Evolutionary conservation across 1,140 invertebrate genomes (phyloP).

Genomic region (Drosophila funebris): DNA sequence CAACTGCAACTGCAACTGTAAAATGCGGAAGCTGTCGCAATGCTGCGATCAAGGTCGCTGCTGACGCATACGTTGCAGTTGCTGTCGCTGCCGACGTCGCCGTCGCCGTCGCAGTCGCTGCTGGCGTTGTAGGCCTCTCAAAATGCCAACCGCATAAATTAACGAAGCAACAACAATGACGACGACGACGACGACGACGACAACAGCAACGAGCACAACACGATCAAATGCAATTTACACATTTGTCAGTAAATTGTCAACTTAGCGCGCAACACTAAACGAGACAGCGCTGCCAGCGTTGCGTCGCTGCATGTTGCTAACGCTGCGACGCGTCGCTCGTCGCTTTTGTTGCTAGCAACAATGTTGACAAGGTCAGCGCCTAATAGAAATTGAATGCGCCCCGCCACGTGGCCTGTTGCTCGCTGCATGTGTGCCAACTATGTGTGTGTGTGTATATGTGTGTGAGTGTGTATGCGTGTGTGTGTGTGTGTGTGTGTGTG

Average conservation of each 20-base stretch:
- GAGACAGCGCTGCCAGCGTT: slow-evolving; percentile 41
- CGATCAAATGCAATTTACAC: slow-evolving; percentile 81
- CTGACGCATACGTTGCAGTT: not conserved
- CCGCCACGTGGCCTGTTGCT: slow-evolving; percentile 30
- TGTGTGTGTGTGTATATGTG: slow-evolving; percentile 22
- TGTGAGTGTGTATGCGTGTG: slow-evolving; percentile 23
- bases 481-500: slow-evolving; percentile 34
- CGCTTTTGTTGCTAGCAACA: slow-evolving; percentile 62
- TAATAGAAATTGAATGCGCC: slow-evolving; percentile 73
- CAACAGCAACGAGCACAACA: slow-evolving; percentile 56
- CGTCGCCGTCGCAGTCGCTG: not conserved
- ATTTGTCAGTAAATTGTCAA: slow-evolving; percentile 83
- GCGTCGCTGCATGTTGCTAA: slow-evolving; percentile 50
- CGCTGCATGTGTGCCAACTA: slow-evolving; percentile 4
- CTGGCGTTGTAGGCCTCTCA: slow-evolving; percentile 41
- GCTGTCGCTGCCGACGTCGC: slow-evolving; percentile 18
- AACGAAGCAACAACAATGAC: slow-evolving; percentile 45
- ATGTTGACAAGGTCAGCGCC: slow-evolving; percentile 82
- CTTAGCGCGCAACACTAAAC: slow-evolving; percentile 72
- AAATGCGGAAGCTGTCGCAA: slow-evolving; percentile 58
- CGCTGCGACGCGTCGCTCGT: slow-evolving; percentile 14
- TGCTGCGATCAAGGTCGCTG: slow-evolving; percentile 57
- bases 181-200: slow-evolving; percentile 30
- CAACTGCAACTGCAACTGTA: slow-evolving; percentile 31
- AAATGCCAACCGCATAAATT: slow-evolving; percentile 76